Evolutionary conservation across 2,797 vertebrate species (phyloP).

Genomic region (Centroberyx gerrardi): DNA sequence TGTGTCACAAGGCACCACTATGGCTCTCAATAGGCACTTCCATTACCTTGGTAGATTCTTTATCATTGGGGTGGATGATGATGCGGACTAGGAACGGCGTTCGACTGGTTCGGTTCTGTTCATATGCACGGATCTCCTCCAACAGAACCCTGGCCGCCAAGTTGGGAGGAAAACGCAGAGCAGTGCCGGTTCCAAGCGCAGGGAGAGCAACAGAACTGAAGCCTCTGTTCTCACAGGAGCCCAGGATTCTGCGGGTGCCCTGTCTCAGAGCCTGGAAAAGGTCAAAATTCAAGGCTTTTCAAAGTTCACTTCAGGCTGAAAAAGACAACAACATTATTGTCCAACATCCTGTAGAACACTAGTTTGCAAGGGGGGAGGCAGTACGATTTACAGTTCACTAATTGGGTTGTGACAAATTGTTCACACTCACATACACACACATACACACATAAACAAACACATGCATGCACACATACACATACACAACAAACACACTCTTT

Average conservation of each 20-base stretch:
- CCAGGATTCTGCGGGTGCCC: constrained; percentile 52
- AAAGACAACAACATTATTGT: background rate
- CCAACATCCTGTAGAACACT: too few relatives aligned
- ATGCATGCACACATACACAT: too few relatives aligned
- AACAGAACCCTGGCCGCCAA: constrained; percentile 54
- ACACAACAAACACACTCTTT: background rate
- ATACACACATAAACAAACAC: background rate
- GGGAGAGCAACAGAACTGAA: constrained; percentile 75
- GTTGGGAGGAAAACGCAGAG: constrained; percentile 65
- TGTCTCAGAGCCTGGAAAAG: constrained; percentile 65
- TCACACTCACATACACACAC: background rate
- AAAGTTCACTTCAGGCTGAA: background rate
- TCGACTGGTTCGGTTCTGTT: constrained; percentile 19
- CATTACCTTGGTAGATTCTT: constrained; percentile 70
- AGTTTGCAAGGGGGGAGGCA: background rate
- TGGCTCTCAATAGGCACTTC: background rate
- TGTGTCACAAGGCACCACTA: too few relatives aligned
- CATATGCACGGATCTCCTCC: constrained; percentile 62
- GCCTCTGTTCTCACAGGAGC: constrained; percentile 50
- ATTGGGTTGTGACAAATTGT: background rate
- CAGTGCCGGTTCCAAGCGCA: constrained; percentile 67
- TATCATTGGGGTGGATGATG: constrained; percentile 69
- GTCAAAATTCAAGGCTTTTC: background rate
- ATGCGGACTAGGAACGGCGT: constrained; percentile 62
- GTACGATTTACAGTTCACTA: background rate